Evolutionary conservation across 2,888 invertebrate genomes (phyloP).

Genomic region (Rhaphigaster nebulosa): DNA sequence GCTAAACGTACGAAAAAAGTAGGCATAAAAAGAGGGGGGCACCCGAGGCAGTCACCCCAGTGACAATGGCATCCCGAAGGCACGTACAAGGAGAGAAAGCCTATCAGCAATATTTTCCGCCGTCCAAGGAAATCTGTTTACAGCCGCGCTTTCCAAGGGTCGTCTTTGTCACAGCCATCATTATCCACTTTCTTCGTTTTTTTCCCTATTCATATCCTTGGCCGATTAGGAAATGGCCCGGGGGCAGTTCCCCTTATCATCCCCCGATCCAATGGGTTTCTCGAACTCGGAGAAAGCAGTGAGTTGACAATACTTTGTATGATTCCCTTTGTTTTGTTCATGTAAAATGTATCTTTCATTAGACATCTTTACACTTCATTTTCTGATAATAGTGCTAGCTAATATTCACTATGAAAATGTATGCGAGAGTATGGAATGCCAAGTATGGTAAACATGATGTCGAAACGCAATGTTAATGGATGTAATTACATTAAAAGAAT

Average conservation of each 20-base stretch:
- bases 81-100: not conserved
- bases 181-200: conserved; percentile 25
- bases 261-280: not conserved
- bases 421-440: not conserved
- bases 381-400: not conserved
- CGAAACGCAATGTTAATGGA: too few relatives aligned
- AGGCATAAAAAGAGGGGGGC: not conserved
- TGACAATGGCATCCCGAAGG: not conserved
- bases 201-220: not conserved
- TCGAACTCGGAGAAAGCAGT: not conserved
- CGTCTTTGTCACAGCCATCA: conserved; percentile 6
- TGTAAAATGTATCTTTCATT: not conserved
- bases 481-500: not conserved
- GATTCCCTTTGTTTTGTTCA: not conserved
- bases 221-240: not conserved
- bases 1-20: not conserved
- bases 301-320: not conserved
- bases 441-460: not conserved
- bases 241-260: not conserved
- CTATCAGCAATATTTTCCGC: not conserved
- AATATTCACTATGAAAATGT: too few relatives aligned
- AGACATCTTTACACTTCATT: too few relatives aligned
- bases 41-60: too few relatives aligned
- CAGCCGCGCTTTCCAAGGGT: not conserved
- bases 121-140: conserved; percentile 9